A percentile compares a stretch with the other conserved stretches of the same genome.
Conservation (phyloP, 1,140 invertebrate genomes). For the Drosophila lacteicornis region DNA sequence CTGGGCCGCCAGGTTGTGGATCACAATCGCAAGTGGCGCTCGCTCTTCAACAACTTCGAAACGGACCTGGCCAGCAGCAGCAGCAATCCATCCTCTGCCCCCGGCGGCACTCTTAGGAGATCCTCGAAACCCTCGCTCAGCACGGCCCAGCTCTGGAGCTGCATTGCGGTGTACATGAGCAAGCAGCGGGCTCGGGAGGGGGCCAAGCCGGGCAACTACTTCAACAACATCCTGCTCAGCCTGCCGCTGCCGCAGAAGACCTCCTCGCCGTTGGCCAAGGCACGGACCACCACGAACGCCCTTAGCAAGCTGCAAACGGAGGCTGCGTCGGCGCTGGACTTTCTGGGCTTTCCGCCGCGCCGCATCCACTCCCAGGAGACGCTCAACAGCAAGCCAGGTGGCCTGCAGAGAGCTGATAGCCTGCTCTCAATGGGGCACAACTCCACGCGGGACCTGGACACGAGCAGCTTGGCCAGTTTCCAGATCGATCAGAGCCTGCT, state of each 20-base stretch:
- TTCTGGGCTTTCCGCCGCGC: slow-evolving; percentile 52
- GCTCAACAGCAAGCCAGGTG: slow-evolving; percentile 42
- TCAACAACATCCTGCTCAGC: slow-evolving; percentile 76
- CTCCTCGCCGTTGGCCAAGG: slow-evolving; percentile 37
- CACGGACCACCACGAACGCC: slow-evolving; percentile 34
- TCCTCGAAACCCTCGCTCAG: slow-evolving; percentile 36
- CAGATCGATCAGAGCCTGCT: slow-evolving; percentile 51
- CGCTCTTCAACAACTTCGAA: slow-evolving; percentile 79
- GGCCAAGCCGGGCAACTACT: slow-evolving; percentile 69
- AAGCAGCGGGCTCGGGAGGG: slow-evolving; percentile 83
- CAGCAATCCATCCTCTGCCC: not conserved
- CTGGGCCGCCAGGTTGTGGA: slow-evolving; percentile 68
- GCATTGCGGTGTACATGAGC: slow-evolving; percentile 88
- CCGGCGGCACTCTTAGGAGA: slow-evolving; percentile 56
- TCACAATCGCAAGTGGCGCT: slow-evolving; percentile 72
- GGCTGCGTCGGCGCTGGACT: slow-evolving; percentile 46
- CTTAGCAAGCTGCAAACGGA: slow-evolving; percentile 38
- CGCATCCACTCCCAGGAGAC: slow-evolving; percentile 80
- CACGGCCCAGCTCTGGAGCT: slow-evolving; percentile 74
- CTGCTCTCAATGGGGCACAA: slow-evolving; percentile 69
- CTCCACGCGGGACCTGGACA: slow-evolving; percentile 55
- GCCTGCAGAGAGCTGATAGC: slow-evolving; percentile 60
- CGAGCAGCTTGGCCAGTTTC: slow-evolving; percentile 58
- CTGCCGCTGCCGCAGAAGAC: slow-evolving; percentile 66
- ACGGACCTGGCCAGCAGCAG: slow-evolving; percentile 55